Conservation (phyloP, 2,797 vertebrate species). For the Botia kubotai region DNA sequence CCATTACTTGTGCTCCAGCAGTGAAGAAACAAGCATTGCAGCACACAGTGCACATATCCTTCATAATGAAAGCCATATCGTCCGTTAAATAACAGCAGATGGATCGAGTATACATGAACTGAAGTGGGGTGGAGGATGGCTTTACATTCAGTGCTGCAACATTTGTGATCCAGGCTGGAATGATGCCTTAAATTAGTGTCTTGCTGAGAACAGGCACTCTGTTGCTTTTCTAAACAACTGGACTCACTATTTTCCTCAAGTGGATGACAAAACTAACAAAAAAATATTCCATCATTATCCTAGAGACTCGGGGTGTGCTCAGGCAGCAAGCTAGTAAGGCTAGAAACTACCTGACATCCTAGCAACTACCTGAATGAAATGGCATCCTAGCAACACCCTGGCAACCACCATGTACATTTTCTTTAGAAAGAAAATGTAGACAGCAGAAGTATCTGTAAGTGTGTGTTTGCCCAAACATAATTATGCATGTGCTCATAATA, state of each 20-base stretch:
- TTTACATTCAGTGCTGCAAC: neutral
- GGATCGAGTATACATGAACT: neutral
- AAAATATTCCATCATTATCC: neutral
- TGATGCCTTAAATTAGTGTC: neutral
- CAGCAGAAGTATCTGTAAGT: neutral
- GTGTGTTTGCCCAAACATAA: conserved; percentile 3
- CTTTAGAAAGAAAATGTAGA: no score
- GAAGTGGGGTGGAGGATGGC: neutral
- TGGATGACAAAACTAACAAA: neutral
- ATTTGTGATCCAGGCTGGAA: neutral
- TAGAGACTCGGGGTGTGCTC: neutral
- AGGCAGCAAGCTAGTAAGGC: no score
- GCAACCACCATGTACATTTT: no score
- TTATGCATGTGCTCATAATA: neutral
- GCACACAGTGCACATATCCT: neutral
- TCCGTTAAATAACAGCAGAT: conserved; percentile 6
- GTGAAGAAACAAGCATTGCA: neutral
- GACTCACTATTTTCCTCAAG: neutral
- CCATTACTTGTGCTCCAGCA: neutral
- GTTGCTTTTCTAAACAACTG: neutral
- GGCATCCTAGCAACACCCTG: neutral
- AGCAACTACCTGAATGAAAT: neutral
- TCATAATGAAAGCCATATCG: conserved; percentile 3
- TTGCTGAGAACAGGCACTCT: neutral
- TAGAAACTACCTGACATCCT: neutral